Evolutionary conservation across 2,797 vertebrate genomes (phyloP).

Genomic region (Amblyraja radiata): DNA sequence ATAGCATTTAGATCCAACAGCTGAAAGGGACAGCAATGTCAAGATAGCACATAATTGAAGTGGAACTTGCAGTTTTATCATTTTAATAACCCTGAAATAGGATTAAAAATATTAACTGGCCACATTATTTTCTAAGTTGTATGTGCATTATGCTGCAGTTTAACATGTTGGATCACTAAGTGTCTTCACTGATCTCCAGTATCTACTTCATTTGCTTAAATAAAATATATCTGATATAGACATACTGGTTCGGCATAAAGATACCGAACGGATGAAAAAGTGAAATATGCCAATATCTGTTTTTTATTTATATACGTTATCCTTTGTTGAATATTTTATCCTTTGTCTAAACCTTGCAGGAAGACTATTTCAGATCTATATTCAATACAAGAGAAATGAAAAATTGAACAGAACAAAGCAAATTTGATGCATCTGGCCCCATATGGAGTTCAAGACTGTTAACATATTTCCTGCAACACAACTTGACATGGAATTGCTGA

Average conservation of each 20-base stretch:
- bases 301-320: not conserved
- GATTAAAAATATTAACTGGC: not conserved
- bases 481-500: constrained; percentile 22
- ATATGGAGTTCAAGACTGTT: constrained; percentile 15
- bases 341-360: not conserved
- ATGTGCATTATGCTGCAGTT: not conserved
- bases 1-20: no score
- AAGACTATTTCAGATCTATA: not conserved
- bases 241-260: not conserved
- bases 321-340: not conserved
- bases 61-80: no score
- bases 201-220: not conserved
- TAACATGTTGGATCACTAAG: not conserved
- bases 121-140: not conserved
- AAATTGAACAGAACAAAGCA: constrained; percentile 9
- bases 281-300: not conserved
- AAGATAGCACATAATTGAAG: no score
- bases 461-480: constrained; percentile 14
- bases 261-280: not conserved
- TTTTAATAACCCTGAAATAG: not conserved
- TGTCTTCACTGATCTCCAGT: not conserved
- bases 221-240: not conserved
- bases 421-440: constrained; percentile 10
- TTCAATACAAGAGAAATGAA: not conserved
- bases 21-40: no score